A percentile compares a stretch with the other conserved stretches of the same genome.
These are phyloP conservation scores for Dendrolimus houi DNA, from an alignment of 2,888 invertebrate species.

Conservation along the genomic window DNA sequence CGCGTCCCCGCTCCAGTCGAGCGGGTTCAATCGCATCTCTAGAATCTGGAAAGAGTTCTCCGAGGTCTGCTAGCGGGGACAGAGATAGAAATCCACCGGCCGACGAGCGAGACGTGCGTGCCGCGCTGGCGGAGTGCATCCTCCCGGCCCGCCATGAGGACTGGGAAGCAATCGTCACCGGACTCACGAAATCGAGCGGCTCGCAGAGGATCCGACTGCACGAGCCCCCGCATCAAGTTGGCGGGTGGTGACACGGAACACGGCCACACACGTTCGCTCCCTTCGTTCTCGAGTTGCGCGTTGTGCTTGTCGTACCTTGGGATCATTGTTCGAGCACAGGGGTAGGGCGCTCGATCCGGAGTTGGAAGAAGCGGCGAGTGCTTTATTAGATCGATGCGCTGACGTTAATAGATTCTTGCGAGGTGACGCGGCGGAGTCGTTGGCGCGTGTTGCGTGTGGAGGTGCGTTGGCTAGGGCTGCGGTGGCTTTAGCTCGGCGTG, in stretches of 20 bases:
- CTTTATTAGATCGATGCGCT: constrained; percentile 90
- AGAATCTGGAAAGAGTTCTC: constrained; percentile 32
- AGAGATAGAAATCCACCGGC: background rate
- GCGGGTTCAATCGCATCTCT: constrained; percentile 12
- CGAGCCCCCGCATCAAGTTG: constrained; percentile 82
- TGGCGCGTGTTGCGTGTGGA: constrained; percentile 88
- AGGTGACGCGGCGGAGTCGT: constrained; percentile 89
- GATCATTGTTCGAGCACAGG: constrained; percentile 84
- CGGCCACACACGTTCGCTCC: constrained; percentile 89
- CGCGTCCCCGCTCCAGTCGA: background rate
- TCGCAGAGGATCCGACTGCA: constrained; percentile 81
- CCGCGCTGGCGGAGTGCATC: constrained; percentile 53
- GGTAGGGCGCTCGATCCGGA: constrained; percentile 81
- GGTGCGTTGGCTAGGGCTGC: constrained; percentile 82
- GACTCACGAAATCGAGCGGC: constrained; percentile 80
- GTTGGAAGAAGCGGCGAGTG: constrained; percentile 88
- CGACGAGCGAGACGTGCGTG: constrained; percentile 42
- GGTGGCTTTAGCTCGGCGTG: constrained; percentile 80
- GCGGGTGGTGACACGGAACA: constrained; percentile 80
- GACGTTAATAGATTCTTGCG: constrained; percentile 96
- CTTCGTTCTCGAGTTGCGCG: constrained; percentile 95
- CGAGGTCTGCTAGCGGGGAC: constrained; percentile 27
- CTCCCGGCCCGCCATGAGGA: constrained; percentile 80
- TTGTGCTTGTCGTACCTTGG: constrained; percentile 88
- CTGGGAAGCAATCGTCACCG: constrained; percentile 88